Evolutionary conservation across 2,797 vertebrate species (phyloP), one percentile per base, ranked within the genome.

Genomic region (Mormyrops attenuatus): DNA sequence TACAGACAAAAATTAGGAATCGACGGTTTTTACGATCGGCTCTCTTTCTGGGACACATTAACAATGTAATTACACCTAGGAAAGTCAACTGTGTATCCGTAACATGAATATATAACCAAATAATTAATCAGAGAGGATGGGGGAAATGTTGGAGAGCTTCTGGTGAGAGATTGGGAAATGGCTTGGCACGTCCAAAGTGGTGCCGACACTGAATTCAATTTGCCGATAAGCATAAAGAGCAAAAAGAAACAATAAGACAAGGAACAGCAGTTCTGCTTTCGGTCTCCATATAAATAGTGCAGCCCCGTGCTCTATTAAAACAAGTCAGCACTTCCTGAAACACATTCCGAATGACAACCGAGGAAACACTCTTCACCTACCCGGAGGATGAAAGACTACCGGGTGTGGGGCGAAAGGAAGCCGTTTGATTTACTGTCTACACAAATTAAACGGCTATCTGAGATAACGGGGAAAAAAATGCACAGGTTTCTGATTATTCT

Each of bases 141-240:
- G 84, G 26, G 57, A 6, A 44, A 88, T 9, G 26, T 17, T 26
- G 5, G 3, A 6, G 9, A 44, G 50, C 26, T 8, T 5, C 63
- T 11, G 22, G 6, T n/a, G 38, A 20, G 73, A 60, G 20, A 44
- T 52, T 41, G 85, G 63, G 86, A 47, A 73, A 13, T 52, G 1
- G 63, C 47, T 73, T 44, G 84, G 30, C 63, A 89, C 49, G 17
- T n/a, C 30, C 50, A 34, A 20, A 52, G 47, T 38, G 11, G 85
- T 38, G 85, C 34, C 85, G 30, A 63, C 89, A 50, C 22, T n/a
- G 85, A 87, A 44, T 73, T 34, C 50, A 87, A 87, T 87, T 87
- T 85, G 38, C 47, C 47, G 26, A 87, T 38, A 57, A 77, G 85
- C 20, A 50, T 77, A 53, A 8, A 85, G 89, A n/a, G 80, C 34